Percentiles rank a stretch among this genome's conserved stretches.
Conservation (phyloP, 2,797 vertebrate genomes). For the Coilia nasus region DNA sequence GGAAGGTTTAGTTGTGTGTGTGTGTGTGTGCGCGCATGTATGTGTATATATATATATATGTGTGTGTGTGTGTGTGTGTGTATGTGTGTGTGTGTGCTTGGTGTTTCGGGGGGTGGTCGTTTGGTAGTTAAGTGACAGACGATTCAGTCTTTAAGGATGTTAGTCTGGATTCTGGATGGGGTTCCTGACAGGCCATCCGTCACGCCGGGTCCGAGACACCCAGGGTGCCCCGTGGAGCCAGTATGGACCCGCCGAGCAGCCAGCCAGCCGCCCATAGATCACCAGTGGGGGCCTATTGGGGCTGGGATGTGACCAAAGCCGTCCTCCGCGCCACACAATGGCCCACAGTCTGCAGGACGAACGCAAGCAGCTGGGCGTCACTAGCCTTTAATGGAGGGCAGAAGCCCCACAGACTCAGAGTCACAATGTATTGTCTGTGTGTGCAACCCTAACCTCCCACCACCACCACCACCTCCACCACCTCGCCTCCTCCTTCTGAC, state of each 20-base stretch:
- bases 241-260: conserved; percentile 58
- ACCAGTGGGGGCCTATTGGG: conserved; percentile 72
- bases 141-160: conserved; percentile 14
- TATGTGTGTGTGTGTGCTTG: no score
- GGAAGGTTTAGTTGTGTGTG: background rate
- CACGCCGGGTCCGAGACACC: conserved; percentile 75
- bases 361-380: conserved; percentile 83
- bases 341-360: conserved; percentile 76
- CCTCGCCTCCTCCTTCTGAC: no score
- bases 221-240: conserved; percentile 70
- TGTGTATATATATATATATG: no score
- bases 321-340: conserved; percentile 75
- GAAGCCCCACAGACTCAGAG: conserved; percentile 71
- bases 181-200: conserved; percentile 71
- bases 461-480: conserved; percentile 26
- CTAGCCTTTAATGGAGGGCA: conserved; percentile 75
- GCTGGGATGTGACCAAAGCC: conserved; percentile 78
- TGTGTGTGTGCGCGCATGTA: conserved; percentile 12
- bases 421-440: conserved; percentile 81
- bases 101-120: background rate
- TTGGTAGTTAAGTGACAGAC: conserved; percentile 10
- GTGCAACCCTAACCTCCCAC: conserved; percentile 47
- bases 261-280: conserved; percentile 72
- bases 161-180: conserved; percentile 49
- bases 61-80: background rate